A percentile compares a stretch with the other conserved stretches of the same genome.
Evolutionary conservation across 2,113 vertebrate genomes (phyloP).

Genomic region (Paramormyrops kingsleyae): DNA sequence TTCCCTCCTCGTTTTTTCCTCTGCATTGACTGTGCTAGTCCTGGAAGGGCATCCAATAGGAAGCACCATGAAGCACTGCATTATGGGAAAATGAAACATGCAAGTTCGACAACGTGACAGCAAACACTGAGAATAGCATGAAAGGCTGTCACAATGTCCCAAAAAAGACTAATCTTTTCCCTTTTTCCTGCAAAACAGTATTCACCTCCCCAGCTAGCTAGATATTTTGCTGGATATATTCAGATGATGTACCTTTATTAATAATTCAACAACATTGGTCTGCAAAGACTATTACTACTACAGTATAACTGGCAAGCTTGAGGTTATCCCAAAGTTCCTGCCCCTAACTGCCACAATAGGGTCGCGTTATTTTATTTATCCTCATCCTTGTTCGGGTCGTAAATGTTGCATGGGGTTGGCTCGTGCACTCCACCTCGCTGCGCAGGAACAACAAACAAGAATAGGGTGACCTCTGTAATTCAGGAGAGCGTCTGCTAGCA

Average conservation of each 20-base stretch:
- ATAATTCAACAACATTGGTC: not conserved
- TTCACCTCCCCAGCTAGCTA: not conserved
- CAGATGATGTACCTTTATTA: not conserved
- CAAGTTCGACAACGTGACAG: slow-evolving; percentile 26
- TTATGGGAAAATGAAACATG: not conserved
- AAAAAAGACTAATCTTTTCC: not conserved
- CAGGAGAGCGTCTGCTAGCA: not conserved
- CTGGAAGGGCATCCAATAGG: not conserved
- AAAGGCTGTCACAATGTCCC: not conserved
- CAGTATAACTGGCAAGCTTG: not conserved
- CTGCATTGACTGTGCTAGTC: not conserved
- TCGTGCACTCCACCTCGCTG: not conserved
- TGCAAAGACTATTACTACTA: not conserved
- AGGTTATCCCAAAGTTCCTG: not conserved
- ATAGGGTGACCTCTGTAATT: not conserved
- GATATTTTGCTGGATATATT: not conserved
- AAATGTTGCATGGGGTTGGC: slow-evolving; percentile 33
- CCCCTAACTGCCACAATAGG: slow-evolving; percentile 22
- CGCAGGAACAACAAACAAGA: not conserved
- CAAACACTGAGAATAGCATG: not conserved
- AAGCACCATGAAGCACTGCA: not conserved
- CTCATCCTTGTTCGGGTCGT: slow-evolving; percentile 33
- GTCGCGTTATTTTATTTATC: slow-evolving; percentile 53
- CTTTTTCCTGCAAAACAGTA: not conserved
- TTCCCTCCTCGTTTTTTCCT: not conserved